Percentiles rank a stretch among this genome's conserved stretches.
These are phyloP conservation scores for Crambe crambe DNA, from an alignment of 37 sponge, comb jelly and placozoan species.

Conservation along the genomic window DNA sequence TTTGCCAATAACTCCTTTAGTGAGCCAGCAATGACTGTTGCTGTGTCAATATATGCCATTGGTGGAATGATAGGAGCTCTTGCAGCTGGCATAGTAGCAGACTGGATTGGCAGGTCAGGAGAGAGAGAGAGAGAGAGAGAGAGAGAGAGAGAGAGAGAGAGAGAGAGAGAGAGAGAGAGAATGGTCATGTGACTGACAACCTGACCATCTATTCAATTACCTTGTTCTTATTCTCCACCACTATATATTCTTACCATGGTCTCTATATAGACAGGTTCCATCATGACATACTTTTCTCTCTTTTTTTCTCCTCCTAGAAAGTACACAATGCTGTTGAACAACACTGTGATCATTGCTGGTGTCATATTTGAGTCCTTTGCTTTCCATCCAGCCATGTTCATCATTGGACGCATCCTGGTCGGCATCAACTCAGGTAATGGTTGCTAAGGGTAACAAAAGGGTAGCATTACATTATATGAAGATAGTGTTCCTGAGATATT, in stretches of 20 bases:
- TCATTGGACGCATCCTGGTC: conserved; percentile 54
- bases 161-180: no score
- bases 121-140: not conserved
- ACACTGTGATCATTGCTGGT: conserved; percentile 30
- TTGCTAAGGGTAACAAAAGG: no score
- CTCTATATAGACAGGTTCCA: no score
- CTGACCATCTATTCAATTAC: no score
- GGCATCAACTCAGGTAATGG: conserved; percentile 59
- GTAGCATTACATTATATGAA: no score
- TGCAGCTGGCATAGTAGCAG: conserved; percentile 43
- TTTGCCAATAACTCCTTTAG: conserved; percentile 10
- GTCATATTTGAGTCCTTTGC: conserved; percentile 34
- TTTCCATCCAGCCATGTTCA: conserved; percentile 49
- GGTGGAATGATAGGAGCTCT: conserved; percentile 58
- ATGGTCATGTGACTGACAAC: no score
- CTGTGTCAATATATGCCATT: conserved; percentile 54
- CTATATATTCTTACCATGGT: no score
- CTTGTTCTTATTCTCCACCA: no score
- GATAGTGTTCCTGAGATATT: no score
- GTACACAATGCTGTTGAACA: conserved; percentile 54
- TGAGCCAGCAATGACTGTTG: conserved; percentile 17
- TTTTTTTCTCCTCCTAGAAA: conserved; percentile 27
- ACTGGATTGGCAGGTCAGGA: conserved; percentile 39
- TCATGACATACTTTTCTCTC: not conserved
- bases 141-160: no score